Evolutionary conservation across 2,888 invertebrate species (phyloP).

Genomic region (Eilema griseolum): DNA sequence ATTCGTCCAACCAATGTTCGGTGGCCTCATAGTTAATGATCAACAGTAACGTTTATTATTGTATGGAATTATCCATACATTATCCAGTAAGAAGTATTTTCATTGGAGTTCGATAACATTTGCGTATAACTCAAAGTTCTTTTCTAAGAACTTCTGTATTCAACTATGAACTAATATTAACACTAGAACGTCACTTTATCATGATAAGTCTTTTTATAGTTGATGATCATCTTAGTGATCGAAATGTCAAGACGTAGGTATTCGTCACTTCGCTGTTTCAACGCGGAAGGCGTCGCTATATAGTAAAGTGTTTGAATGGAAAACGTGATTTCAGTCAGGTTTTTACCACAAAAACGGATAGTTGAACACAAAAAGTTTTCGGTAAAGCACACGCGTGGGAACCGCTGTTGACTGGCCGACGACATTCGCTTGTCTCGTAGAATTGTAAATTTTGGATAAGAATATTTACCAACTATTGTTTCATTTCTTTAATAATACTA

Average conservation of each 20-base stretch:
- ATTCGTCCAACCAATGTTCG: neutral
- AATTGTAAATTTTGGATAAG: conserved; percentile 53
- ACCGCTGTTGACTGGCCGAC: conserved; percentile 57
- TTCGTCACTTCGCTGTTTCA: conserved; percentile 23
- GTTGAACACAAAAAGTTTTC: conserved; percentile 76
- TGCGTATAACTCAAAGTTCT: neutral
- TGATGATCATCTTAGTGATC: neutral
- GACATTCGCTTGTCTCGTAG: conserved; percentile 49
- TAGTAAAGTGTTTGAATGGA: conserved; percentile 70
- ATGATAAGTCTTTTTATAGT: conserved; percentile 1
- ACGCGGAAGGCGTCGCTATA: conserved; percentile 56
- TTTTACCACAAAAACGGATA: conserved; percentile 78
- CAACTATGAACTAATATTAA: neutral
- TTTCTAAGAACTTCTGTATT: neutral
- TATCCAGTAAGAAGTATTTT: neutral
- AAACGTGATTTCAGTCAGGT: conserved; percentile 81
- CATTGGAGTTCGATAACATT: neutral
- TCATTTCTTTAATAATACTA: too few relatives aligned
- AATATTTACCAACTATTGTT: conserved; percentile 6
- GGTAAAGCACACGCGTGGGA: conserved; percentile 86
- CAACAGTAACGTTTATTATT: too few relatives aligned
- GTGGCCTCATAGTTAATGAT: too few relatives aligned
- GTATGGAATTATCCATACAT: neutral
- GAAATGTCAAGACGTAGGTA: conserved; percentile 13
- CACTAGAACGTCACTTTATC: neutral